A percentile compares a stretch with the other conserved stretches of the same genome.
Evolutionary conservation across 1,140 invertebrate genomes (phyloP).

Genomic region (Eurosta solidaginis): DNA sequence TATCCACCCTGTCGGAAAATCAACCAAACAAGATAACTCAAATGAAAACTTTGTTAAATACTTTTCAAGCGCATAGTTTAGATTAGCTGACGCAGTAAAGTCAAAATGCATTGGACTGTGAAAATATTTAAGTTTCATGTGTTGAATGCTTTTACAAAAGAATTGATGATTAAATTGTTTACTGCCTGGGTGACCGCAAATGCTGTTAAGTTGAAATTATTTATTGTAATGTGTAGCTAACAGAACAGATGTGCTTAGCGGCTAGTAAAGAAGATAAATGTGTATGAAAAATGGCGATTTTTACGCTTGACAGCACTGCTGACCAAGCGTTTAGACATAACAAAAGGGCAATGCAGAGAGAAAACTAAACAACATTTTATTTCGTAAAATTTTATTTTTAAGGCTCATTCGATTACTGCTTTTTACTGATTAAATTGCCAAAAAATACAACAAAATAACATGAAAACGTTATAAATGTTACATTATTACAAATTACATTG

Average conservation of each 20-base stretch:
- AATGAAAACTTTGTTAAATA: background rate
- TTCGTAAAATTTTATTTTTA: background rate
- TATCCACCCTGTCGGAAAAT: no score
- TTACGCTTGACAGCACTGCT: background rate
- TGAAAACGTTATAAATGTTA: background rate
- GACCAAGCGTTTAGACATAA: background rate
- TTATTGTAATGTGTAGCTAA: conserved; percentile 10
- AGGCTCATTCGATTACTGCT: background rate
- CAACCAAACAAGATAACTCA: no score
- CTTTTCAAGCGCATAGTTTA: background rate
- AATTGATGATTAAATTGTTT: conserved; percentile 3
- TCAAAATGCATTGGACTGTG: background rate
- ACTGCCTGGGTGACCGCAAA: conserved; percentile 7
- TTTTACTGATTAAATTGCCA: conserved; percentile 23
- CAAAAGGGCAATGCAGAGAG: background rate
- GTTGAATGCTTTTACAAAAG: background rate
- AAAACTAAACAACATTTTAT: background rate
- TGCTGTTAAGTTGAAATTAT: conserved; percentile 13
- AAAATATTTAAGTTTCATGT: conserved; percentile 25
- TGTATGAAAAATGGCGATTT: no score
- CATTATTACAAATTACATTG: background rate
- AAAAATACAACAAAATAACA: background rate
- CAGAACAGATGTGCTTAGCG: conserved; percentile 1
- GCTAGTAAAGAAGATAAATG: no score
- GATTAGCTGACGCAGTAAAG: background rate